Base-by-base conservation (phyloP, 53 echinoderm and acorn worm species). In the Pentamera pediparva region DNA sequence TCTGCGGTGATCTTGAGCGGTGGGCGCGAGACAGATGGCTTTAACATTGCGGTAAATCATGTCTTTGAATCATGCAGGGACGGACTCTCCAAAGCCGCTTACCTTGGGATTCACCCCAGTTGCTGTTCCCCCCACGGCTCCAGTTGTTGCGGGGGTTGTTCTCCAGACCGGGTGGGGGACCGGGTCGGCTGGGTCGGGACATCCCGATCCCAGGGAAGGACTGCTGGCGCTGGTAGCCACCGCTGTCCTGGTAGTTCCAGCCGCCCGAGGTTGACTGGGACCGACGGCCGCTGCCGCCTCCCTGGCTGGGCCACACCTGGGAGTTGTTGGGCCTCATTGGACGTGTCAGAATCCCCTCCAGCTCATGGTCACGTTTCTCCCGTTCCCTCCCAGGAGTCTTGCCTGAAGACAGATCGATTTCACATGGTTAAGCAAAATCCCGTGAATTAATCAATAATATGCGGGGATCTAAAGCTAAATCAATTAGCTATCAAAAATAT, bases 321-420 rank as follows among this genome's bases (percentile, higher is more conserved):
- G 51, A 54, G 32, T 69, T 29, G 56, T 74, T 73, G 49, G 96
- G 98, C 77, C 89, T 87, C 98, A 98, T 98, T 29, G 98, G 98
- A 35, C 92, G 92, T 63, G 86, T 98, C 65, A 98, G 78, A 65
- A 98, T 91, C 57, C 98, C 98, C 34, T 85, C 77, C 52, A 98
- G 85, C 51, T 92, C 98, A 72, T n/a, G n/a, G 61, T 86, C 82
- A 75, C 75, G 84, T 28, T 83, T 82, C 25, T 79, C 76, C 4
- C 86, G 65, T 61, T 79, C 79, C 32, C 75, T 72, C 36, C 88
- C 88, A 61, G 83, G 65, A 5, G 79, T 27, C 65, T 72, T 72
- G n/a, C n/a, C n/a, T n/a, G n/a, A n/a, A n/a, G n/a, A n/a, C n/a
- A n/a, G n/a, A n/a, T n/a, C n/a, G n/a, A n/a, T n/a, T n/a, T n/a